These are phyloP conservation scores for Phyllopteryx taeniolatus DNA, from an alignment of 2,113 vertebrate genomes.

Conservation along the genomic window DNA sequence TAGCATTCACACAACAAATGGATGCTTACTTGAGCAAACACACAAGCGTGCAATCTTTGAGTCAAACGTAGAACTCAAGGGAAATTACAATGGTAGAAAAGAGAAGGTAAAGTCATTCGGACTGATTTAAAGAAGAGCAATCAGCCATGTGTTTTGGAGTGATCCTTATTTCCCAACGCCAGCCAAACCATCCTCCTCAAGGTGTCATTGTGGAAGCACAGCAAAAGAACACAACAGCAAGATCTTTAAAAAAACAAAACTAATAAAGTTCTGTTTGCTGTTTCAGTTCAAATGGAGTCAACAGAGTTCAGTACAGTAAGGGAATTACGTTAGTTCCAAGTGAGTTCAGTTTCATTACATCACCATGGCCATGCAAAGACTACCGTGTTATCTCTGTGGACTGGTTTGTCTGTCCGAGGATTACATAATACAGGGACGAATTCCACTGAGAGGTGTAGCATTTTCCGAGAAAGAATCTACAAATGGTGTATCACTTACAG, in stretches of 20 bases:
- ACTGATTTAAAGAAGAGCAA: conserved; percentile 49
- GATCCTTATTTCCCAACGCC: conserved; percentile 32
- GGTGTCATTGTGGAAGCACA: conserved; percentile 42
- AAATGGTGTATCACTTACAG: too few species aligned
- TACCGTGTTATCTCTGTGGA: too few species aligned
- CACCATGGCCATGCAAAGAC: neutral
- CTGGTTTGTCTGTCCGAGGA: too few species aligned
- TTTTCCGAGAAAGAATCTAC: too few species aligned
- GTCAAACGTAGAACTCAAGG: conserved; percentile 34
- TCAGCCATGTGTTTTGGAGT: conserved; percentile 40
- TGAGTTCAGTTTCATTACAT: neutral
- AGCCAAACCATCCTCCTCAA: conserved; percentile 27
- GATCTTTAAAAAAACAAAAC: conserved; percentile 14
- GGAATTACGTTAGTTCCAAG: neutral
- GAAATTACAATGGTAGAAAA: conserved; percentile 44
- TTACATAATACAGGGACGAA: too few species aligned
- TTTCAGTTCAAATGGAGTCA: conserved; percentile 5
- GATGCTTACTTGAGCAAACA: conserved; percentile 1
- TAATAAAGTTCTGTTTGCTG: neutral
- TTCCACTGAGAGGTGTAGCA: too few species aligned
- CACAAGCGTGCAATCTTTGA: conserved; percentile 1
- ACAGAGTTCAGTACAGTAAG: neutral
- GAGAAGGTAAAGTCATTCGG: conserved; percentile 27
- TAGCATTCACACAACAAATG: neutral
- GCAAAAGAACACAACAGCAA: conserved; percentile 18